Base-by-base conservation (phyloP, 1,140 invertebrate genomes). In the Drosophila bipectinata region DNA sequence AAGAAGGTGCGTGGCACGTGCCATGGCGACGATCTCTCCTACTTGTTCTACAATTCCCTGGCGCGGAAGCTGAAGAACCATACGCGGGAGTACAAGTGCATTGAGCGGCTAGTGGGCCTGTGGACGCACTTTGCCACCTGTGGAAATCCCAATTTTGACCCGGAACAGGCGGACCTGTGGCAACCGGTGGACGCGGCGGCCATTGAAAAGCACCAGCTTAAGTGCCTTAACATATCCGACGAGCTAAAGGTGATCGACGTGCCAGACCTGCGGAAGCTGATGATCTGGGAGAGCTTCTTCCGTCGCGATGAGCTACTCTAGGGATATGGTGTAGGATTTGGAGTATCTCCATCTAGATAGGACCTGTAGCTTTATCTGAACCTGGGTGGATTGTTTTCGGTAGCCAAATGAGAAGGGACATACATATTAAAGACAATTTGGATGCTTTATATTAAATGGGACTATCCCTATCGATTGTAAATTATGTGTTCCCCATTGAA, bases 1-100 rank as follows among this genome's bases (percentile, higher is more conserved):
- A 91, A 90, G 56, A 91, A 91, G 55, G 85, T 90, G 32, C 88
- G 90, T 0, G 90, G 90, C 73, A 93, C 93, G 2, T 93, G 92
- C 74, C 95, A 95, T 77, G 93, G 92, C 1, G 95, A 95, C 60
- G 95, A 95, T 67, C 57, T 95, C 5, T 94, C 94, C 49, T 95
- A 95, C 89, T 74, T 95, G 18, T 95, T 95, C 75, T 92, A 93
- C 73, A 93, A 92, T 47, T 87, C 84, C 44, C 75, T 93, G 48
- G 92, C 92, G 24, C 72, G 84, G 10, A 92, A 93, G 53, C 72
- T 91, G 77, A 91, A 92, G 62, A 81, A 64, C n/a, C 90, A 85
- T 47, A 81, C 91, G 4, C 77, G 72, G 9, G 92, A 90, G 24
- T 92, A 92, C 45, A 90, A 87, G 79, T 82, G 92, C 34, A 93